These are phyloP conservation scores for Pycnonotus jocosus DNA, from an alignment of 2,113 vertebrate genomes.

Conservation along the genomic window DNA sequence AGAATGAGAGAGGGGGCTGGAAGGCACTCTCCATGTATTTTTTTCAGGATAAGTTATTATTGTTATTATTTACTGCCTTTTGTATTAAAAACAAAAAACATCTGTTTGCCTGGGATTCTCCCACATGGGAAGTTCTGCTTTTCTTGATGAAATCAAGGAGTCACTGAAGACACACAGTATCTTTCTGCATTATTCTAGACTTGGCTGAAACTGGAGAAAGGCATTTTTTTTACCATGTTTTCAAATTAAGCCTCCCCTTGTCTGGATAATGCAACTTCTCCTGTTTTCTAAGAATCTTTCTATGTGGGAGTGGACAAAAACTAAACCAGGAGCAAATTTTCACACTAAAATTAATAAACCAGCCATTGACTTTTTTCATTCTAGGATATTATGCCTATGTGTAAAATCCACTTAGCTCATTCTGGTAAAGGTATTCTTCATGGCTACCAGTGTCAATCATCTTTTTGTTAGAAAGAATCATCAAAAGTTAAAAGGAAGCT, in stretches of 20 bases:
- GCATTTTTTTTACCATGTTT: background rate
- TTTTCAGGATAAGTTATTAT: background rate
- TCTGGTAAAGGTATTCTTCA: background rate
- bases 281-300: background rate
- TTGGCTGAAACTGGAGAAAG: background rate
- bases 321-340: background rate
- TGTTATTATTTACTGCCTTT: background rate
- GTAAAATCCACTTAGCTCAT: background rate
- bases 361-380: background rate
- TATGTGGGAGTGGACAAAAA: background rate
- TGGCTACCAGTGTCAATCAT: background rate
- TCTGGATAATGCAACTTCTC: background rate
- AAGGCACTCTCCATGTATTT: background rate
- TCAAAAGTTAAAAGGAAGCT: background rate
- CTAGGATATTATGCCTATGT: background rate
- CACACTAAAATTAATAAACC: background rate
- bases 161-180: background rate
- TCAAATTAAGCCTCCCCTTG: background rate
- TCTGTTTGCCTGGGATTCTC: background rate
- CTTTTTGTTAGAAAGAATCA: background rate
- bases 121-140: background rate
- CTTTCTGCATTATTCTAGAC: background rate
- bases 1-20: background rate
- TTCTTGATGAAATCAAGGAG: slow-evolving; percentile 6
- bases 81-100: background rate